Evolutionary conservation across 64 coral and sea anemone species (phyloP).

Genomic region (Cladopsammia gracilis): DNA sequence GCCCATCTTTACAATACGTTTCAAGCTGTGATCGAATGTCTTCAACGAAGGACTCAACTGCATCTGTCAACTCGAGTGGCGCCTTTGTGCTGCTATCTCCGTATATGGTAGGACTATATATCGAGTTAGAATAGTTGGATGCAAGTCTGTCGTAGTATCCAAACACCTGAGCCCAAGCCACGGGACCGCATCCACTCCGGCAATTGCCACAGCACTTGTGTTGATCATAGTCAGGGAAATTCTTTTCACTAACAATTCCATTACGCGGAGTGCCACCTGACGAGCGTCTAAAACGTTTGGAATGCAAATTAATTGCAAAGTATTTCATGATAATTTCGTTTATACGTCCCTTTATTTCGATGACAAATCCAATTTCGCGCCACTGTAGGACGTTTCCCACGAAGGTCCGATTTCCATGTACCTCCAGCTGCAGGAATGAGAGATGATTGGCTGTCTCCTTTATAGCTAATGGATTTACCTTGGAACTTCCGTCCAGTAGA

Average conservation of each 20-base stretch:
- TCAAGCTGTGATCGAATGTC: conserved; percentile 7
- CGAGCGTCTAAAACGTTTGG: not conserved
- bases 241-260: not conserved
- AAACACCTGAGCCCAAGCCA: conserved; percentile 80
- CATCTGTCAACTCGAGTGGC: not conserved
- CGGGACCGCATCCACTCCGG: conserved; percentile 64
- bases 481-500: not conserved
- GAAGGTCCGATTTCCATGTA: not conserved
- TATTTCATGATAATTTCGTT: conserved; percentile 35
- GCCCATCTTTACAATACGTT: conserved; percentile 31
- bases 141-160: conserved; percentile 67
- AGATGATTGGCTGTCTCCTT: conserved; percentile 27
- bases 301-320: conserved; percentile 53
- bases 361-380: conserved; percentile 59
- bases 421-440: conserved; percentile 20
- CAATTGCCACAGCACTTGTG: conserved; percentile 61
- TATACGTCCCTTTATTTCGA: not conserved
- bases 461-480: not conserved
- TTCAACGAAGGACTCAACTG: not conserved
- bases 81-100: not conserved
- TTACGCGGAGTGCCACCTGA: not conserved
- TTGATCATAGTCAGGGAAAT: conserved; percentile 72
- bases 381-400: conserved; percentile 22
- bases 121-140: too few species aligned
- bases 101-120: conserved; percentile 14